Conservation (phyloP, 1,140 invertebrate genomes). For the Drosophila asahinai region DNA sequence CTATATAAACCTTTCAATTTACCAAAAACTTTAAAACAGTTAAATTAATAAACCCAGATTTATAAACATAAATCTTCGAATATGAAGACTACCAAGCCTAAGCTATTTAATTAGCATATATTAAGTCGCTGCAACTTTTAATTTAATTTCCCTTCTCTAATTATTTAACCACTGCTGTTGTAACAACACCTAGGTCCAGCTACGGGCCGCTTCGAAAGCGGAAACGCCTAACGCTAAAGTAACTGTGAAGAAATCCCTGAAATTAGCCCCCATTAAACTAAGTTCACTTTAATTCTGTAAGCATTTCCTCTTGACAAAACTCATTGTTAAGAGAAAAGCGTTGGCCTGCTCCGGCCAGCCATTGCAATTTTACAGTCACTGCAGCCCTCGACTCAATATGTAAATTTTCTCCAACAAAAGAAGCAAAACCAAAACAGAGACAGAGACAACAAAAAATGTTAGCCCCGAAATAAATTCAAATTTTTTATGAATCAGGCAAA, state of each 20-base stretch:
- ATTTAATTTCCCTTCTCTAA: background rate
- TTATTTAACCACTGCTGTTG: background rate
- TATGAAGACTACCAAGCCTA: too few species aligned
- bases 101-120: background rate
- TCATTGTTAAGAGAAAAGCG: slow-evolving; percentile 25
- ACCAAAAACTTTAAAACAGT: background rate
- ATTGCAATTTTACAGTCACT: slow-evolving; percentile 29
- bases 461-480: slow-evolving; percentile 70
- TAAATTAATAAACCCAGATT: background rate
- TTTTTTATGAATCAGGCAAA: slow-evolving; percentile 76
- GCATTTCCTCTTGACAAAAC: slow-evolving; percentile 30
- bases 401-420: slow-evolving; percentile 51
- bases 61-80: too few species aligned
- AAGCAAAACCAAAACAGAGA: slow-evolving; percentile 38
- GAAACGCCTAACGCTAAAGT: slow-evolving; percentile 20
- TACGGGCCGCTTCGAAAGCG: slow-evolving; percentile 20
- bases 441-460: slow-evolving; percentile 49
- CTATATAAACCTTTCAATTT: background rate
- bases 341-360: slow-evolving; percentile 15
- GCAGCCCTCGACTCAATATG: slow-evolving; percentile 54
- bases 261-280: slow-evolving; percentile 39
- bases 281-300: slow-evolving; percentile 34
- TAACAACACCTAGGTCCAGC: background rate
- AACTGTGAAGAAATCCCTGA: slow-evolving; percentile 31
- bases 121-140: background rate